These are phyloP conservation scores for Grammomys dolichurus DNA, from an alignment of 2,113 vertebrate genomes.

Conservation along the genomic window DNA sequence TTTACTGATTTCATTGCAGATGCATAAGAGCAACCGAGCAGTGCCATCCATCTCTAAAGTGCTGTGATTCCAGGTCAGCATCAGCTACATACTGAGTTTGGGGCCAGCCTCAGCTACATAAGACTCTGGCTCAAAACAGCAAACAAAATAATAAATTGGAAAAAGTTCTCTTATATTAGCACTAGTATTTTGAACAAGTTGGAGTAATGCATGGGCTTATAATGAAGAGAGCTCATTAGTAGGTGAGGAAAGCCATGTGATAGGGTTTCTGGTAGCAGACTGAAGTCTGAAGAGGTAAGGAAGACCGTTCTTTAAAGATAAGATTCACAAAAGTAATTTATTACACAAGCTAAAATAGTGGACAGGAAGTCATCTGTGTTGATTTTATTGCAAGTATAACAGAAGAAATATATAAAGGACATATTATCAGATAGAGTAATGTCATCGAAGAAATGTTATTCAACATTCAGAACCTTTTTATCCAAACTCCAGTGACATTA, in stretches of 20 bases:
- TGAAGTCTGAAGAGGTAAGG: slow-evolving; percentile 19
- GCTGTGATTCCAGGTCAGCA: background rate
- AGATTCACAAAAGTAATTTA: slow-evolving; percentile 58
- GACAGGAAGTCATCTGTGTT: background rate
- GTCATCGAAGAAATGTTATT: background rate
- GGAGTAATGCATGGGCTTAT: slow-evolving; percentile 27
- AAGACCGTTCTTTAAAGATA: slow-evolving; percentile 48
- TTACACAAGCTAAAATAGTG: background rate
- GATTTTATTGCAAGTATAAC: slow-evolving; percentile 44
- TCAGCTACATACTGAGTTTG: background rate
- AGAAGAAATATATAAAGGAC: slow-evolving; percentile 46
- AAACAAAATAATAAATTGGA: slow-evolving; percentile 31
- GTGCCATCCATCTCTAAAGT: background rate
- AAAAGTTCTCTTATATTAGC: slow-evolving; percentile 17
- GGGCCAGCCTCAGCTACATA: background rate
- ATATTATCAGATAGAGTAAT: slow-evolving; percentile 17
- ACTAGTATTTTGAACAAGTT: background rate
- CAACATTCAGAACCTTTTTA: slow-evolving; percentile 15
- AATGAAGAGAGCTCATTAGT: slow-evolving; percentile 3
- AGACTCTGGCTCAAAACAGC: background rate
- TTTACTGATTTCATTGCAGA: slow-evolving; percentile 19
- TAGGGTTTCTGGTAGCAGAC: slow-evolving; percentile 4
- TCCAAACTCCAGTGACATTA: background rate
- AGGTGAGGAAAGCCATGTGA: background rate
- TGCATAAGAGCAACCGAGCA: background rate